Evolutionary conservation across 2,797 vertebrate genomes (phyloP).

Genomic region (Iguana delicatissima): DNA sequence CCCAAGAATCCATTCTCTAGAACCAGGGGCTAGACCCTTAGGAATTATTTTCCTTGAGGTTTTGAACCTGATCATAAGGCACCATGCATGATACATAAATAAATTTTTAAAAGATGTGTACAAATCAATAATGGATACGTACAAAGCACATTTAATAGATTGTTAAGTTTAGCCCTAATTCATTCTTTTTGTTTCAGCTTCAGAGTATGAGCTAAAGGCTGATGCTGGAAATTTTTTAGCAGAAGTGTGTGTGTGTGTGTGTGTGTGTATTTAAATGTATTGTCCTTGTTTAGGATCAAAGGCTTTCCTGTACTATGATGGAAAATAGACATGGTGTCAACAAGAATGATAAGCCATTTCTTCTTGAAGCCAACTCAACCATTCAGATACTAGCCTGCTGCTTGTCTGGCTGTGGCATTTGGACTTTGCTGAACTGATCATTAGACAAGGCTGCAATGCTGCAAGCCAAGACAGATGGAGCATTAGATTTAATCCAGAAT

Average conservation of each 20-base stretch:
- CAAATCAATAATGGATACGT: not conserved
- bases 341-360: conserved; percentile 1
- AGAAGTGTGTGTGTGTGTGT: not conserved
- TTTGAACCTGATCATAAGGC: not conserved
- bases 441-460: not conserved
- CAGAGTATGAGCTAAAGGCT: not conserved
- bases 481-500: conserved; percentile 43
- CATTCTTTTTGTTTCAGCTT: not conserved
- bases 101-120: not conserved
- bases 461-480: conserved; percentile 39
- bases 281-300: not conserved
- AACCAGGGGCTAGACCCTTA: not conserved
- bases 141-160: not conserved
- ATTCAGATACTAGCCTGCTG: conserved; percentile 14
- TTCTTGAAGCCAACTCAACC: conserved; percentile 14
- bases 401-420: conserved; percentile 32
- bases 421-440: conserved; percentile 19
- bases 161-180: not conserved
- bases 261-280: no score
- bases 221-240: not conserved
- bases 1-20: not conserved
- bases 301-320: not conserved
- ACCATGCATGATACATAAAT: not conserved
- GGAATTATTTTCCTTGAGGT: no score
- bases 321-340: not conserved